These are phyloP conservation scores for Lepisosteus osseus DNA, from an alignment of 2,113 vertebrate genomes.

Conservation along the genomic window DNA sequence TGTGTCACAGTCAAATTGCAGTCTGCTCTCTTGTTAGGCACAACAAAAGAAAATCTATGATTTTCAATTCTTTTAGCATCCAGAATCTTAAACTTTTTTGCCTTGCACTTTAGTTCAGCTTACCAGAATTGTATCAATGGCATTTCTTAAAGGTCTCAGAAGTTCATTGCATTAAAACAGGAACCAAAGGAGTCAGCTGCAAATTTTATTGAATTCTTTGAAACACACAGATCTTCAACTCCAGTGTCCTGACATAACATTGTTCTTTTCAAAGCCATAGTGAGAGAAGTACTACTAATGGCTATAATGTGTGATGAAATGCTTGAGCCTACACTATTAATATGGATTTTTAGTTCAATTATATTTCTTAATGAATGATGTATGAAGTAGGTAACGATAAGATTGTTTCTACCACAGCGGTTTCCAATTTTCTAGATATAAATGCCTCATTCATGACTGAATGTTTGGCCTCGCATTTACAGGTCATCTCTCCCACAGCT, in stretches of 20 bases:
- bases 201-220: background rate
- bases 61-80: background rate
- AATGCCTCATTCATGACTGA: slow-evolving; percentile 26
- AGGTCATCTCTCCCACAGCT: slow-evolving; percentile 32
- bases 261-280: no score
- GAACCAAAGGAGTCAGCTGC: background rate
- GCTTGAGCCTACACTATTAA: slow-evolving; percentile 3
- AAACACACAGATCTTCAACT: no score
- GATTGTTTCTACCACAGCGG: background rate
- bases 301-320: background rate
- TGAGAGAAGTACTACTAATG: no score
- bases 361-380: slow-evolving; percentile 37
- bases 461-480: slow-evolving; percentile 27
- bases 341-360: slow-evolving; percentile 34
- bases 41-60: background rate
- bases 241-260: no score
- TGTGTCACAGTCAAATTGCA: background rate
- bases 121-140: background rate
- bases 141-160: background rate
- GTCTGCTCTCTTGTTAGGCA: background rate
- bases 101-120: background rate
- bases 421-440: slow-evolving; percentile 24
- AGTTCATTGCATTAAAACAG: background rate
- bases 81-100: background rate
- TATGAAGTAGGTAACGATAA: slow-evolving; percentile 19